A percentile compares a stretch with the other conserved stretches of the same genome.
Conservation (phyloP, 2,888 invertebrate species). For the Notodonta ziczac region DNA sequence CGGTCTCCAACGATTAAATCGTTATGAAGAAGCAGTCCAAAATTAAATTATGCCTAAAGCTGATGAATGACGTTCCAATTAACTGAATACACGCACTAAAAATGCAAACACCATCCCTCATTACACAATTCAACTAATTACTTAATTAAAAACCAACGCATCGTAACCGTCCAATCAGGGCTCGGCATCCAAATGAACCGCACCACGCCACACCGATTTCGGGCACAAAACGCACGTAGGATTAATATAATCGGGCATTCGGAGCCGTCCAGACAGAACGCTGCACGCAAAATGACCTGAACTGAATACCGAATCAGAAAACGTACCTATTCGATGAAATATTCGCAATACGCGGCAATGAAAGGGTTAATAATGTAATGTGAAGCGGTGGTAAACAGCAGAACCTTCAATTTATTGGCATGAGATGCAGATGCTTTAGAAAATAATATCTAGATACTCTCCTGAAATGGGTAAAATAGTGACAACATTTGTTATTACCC, state of each 20-base stretch:
- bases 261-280: slow-evolving; percentile 57
- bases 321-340: slow-evolving; percentile 26
- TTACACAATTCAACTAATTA: slow-evolving; percentile 34
- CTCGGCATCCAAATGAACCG: slow-evolving; percentile 33
- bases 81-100: slow-evolving; percentile 15
- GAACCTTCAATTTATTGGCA: no score
- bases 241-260: slow-evolving; percentile 69
- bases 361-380: slow-evolving; percentile 24
- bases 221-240: slow-evolving; percentile 69
- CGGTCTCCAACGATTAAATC: no score
- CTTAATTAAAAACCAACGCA: slow-evolving; percentile 39
- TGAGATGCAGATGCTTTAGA: no score
- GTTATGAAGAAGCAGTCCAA: no score
- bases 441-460: no score
- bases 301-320: slow-evolving; percentile 69
- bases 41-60: no score
- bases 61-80: neutral
- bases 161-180: slow-evolving; percentile 45
- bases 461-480: no score
- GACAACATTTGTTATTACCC: no score
- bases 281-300: slow-evolving; percentile 60
- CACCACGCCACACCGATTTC: slow-evolving; percentile 44
- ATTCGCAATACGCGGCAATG: slow-evolving; percentile 31
- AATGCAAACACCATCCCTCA: slow-evolving; percentile 13
- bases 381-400: no score